Evolutionary conservation across 2,888 invertebrate species (phyloP), one percentile per base, ranked within the genome.

Genomic region (Bhutanitis thaidina): DNA sequence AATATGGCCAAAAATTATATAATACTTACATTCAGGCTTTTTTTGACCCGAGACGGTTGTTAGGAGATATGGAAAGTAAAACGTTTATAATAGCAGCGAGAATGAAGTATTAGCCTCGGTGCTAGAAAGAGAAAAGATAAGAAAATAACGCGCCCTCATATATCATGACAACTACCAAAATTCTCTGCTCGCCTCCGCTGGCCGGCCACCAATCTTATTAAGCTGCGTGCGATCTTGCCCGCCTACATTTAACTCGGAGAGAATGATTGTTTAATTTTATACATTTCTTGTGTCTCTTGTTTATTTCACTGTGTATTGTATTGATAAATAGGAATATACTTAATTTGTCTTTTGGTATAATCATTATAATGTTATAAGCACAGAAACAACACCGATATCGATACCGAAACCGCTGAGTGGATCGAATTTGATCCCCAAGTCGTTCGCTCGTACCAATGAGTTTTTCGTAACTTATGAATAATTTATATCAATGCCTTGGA

Each of bases 71-170:
- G 80, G 81, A 83, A 84, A 83, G 79, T 84, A 82, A 82, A 84
- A 77, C 84, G 83, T 77, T 84, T 81, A 83, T 84, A 86, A 86
- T 80, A 76, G 77, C 74, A 72, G 71, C 72, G 69, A 58, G 75
- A 83, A 87, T 87, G 84, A 87, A 83, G 84, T 84, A 87, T 86
- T 83, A 78, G 67, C 75, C 77, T 78, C 81, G 80, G 81, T 84
- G 86, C 82, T 83, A 87, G 85, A 84, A 82, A 83, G 82, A 84
- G 84, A 83, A 80, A 82, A 85, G 89, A 89, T 88, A 88, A 88
- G 89, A 85, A 88, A 86, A 88, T 88, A 89, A 89, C 87, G 80
- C 87, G 73, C 80, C 74, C 75, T 75, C 86, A 86, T 89, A 89
- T 87, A 88, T 90, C 88, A 90, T 88, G 78, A 75, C 82, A 88